Percentiles rank a stretch among this genome's conserved stretches.
Evolutionary conservation across 2,797 vertebrate species (phyloP).

Genomic region (Coccyzus lansbergi): DNA sequence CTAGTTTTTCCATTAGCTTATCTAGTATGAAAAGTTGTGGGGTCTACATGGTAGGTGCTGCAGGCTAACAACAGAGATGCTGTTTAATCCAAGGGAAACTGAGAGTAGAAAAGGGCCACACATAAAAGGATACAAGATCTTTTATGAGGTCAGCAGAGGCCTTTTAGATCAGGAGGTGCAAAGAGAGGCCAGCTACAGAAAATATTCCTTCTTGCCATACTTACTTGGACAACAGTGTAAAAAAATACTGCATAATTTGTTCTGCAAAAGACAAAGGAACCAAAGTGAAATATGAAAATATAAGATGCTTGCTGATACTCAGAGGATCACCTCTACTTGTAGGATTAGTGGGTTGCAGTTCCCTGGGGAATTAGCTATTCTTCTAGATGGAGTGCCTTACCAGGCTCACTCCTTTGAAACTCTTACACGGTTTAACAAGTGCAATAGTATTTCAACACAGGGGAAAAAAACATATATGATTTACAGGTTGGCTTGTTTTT

Average conservation of each 20-base stretch:
- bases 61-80: constrained; percentile 59
- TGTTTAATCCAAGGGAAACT: constrained; percentile 62
- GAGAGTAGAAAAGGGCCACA: constrained; percentile 34
- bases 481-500: constrained; percentile 31
- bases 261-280: constrained; percentile 11
- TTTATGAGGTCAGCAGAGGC: constrained; percentile 9
- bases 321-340: neutral
- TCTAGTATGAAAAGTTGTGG: constrained; percentile 44
- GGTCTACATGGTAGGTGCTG: constrained; percentile 56
- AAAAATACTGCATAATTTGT: neutral
- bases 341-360: neutral
- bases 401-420: neutral
- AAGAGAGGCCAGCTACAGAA: constrained; percentile 18
- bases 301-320: constrained; percentile 11
- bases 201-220: constrained; percentile 13
- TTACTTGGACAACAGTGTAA: neutral
- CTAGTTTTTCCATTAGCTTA: constrained; percentile 55
- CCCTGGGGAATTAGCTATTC: neutral
- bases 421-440: neutral
- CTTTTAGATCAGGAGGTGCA: constrained; percentile 45
- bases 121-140: constrained; percentile 41
- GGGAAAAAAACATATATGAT: neutral
- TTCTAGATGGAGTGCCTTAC: neutral
- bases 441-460: constrained; percentile 18
- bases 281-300: constrained; percentile 29